Evolutionary conservation across 2,888 invertebrate species (phyloP), one percentile per base, ranked within the genome.

Genomic region (Griposia aprilina): DNA sequence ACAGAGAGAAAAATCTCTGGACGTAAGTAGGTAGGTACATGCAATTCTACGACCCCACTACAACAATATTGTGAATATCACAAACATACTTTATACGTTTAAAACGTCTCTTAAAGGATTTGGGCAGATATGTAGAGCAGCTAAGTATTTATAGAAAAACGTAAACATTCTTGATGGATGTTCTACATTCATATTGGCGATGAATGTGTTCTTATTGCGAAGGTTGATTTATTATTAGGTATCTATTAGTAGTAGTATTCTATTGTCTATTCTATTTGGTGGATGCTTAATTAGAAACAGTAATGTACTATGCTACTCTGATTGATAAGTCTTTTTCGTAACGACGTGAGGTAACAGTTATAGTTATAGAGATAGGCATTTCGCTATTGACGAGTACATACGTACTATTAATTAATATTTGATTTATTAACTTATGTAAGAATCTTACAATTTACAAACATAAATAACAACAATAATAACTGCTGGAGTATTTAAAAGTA

Each of bases 161-260:
- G 74, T 80, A 80, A 80, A 80, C 74, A 80, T 26, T 74, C 59
- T 67, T 67, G 80, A 67, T 67, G 8, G 60, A 74, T 74, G 74
- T 26, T 73, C 52, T 50, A 45, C 23, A 66, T 80, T 60, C 74
- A 55, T 59, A 60, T 36, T 65, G 55, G 36, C 11, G 45, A 26
- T 80, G 26, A 60, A 41, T 59, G 20, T 74, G 23, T 67, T 74
- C 7, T 60, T 36, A 67, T 30, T n/a, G 23, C 7, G 36, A 74
- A 26, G 15, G 36, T 57, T 63, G 26, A 50, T 71, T 41, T 57
- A 41, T 30, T 30, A 69, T 48, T 74, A 48, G 48, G 0, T n/a
- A 26, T 26, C 0, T 26, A 36, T 36, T 36, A 36, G 2, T 36
- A 36, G 30, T 36, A 36, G 30, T n/a, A n/a, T n/a, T n/a, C n/a